Evolutionary conservation across 2,797 vertebrate genomes (phyloP).

Genomic region (Okamejei kenojei): DNA sequence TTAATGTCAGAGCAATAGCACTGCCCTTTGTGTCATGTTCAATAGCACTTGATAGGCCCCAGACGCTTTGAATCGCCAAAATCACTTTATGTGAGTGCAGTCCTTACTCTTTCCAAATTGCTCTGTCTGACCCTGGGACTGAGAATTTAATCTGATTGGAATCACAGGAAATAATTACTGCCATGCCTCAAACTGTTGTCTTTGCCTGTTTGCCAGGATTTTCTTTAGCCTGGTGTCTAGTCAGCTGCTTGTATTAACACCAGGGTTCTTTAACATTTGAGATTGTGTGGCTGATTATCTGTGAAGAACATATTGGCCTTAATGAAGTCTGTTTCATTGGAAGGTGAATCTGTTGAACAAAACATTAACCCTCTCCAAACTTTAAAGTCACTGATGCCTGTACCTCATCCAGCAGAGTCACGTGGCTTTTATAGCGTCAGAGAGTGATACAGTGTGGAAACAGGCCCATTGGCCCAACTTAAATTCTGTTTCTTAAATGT

Average conservation of each 20-base stretch:
- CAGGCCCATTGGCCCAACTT: no score
- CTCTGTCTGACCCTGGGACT: slow-evolving; percentile 33
- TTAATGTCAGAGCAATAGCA: background rate
- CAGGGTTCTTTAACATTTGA: background rate
- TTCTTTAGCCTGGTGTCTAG: background rate
- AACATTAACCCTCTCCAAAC: background rate
- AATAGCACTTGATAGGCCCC: slow-evolving; percentile 25
- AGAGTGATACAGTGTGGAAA: no score
- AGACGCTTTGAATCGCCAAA: slow-evolving; percentile 20
- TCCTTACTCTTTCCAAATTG: slow-evolving; percentile 33
- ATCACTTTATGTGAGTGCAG: slow-evolving; percentile 20
- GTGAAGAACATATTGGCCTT: background rate
- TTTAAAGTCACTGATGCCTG: background rate
- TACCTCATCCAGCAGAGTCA: background rate
- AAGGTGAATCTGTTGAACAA: background rate
- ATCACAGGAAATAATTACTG: slow-evolving; percentile 38
- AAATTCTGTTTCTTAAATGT: no score
- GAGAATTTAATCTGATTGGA: slow-evolving; percentile 33
- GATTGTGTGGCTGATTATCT: background rate
- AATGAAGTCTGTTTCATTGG: background rate
- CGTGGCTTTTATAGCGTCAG: background rate
- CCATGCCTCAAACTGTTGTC: slow-evolving; percentile 25
- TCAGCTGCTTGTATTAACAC: background rate
- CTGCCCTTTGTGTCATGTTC: slow-evolving; percentile 9
- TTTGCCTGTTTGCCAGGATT: slow-evolving; percentile 35